Evolutionary conservation across 2,797 vertebrate genomes (phyloP).

Genomic region (Phylloscopus collybita): DNA sequence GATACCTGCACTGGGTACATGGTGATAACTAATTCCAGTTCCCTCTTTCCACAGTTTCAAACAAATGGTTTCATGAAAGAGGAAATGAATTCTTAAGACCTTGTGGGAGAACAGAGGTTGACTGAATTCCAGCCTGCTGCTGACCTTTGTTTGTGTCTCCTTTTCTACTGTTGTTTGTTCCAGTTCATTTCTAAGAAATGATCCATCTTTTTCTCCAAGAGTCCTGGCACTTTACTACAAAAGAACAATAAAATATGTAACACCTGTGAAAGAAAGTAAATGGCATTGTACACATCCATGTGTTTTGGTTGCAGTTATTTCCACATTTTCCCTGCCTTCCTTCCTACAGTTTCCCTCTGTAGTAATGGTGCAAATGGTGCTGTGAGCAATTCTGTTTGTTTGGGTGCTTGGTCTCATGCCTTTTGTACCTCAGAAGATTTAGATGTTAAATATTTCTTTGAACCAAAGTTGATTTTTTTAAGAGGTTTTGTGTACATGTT

Average conservation of each 20-base stretch:
- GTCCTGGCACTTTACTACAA: constrained; percentile 53
- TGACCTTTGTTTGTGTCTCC: background rate
- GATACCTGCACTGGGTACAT: rapidly evolving
- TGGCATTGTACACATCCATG: background rate
- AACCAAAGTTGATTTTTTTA: constrained; percentile 65
- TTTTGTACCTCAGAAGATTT: constrained; percentile 71
- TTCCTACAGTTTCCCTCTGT: background rate
- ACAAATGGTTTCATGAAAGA: constrained; percentile 98
- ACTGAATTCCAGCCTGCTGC: constrained; percentile 78
- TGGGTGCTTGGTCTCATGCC: constrained; percentile 58
- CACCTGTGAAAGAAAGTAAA: constrained; percentile 27
- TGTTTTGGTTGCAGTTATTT: constrained; percentile 3
- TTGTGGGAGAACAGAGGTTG: constrained; percentile 93
- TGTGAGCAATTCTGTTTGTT: background rate
- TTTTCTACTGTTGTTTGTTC: constrained; percentile 15
- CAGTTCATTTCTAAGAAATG: constrained; percentile 75
- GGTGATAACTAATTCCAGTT: background rate
- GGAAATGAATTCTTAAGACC: constrained; percentile 97
- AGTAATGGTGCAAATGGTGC: background rate
- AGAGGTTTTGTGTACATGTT: constrained; percentile 65
- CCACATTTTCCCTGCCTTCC: background rate
- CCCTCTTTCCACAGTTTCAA: constrained; percentile 87
- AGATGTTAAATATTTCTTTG: constrained; percentile 69
- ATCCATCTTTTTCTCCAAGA: constrained; percentile 46
- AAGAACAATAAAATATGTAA: constrained; percentile 8